phyloP scores from a whole-genome alignment of 2,797 vertebrate species.

The Clamator glandarius region DNA sequence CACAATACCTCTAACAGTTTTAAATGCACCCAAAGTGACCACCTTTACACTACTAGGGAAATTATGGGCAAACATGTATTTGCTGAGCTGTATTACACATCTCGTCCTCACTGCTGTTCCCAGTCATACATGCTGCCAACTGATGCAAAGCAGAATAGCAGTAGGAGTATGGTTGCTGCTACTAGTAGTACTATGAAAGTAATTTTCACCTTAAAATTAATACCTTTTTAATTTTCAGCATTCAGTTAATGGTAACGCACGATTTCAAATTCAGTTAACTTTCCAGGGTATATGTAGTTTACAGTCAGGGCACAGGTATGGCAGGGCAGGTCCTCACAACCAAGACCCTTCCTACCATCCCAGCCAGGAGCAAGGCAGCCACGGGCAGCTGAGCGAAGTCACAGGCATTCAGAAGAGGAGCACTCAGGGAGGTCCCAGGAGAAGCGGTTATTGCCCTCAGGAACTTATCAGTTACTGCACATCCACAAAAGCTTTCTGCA shows the following conservation, averaged over 20 bases:
- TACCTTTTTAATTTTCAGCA: not conserved
- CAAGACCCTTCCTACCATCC: not conserved
- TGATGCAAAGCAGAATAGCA: not conserved
- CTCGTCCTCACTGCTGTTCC: not conserved
- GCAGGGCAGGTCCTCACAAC: not conserved
- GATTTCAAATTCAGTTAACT: not conserved
- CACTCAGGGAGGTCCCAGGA: not conserved
- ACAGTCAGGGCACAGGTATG: not conserved
- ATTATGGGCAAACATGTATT: not conserved
- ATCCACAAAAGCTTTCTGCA: not conserved
- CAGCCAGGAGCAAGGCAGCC: not conserved
- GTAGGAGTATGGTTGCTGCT: not conserved
- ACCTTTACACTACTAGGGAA: not conserved
- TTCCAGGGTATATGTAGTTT: not conserved
- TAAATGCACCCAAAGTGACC: not conserved
- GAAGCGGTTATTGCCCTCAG: not conserved
- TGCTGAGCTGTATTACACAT: not conserved
- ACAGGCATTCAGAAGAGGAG: rapidly evolving
- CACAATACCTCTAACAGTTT: not conserved
- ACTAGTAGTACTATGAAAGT: not conserved
- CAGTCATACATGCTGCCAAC: rapidly evolving
- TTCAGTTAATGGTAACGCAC: not conserved
- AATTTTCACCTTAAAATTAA: not conserved
- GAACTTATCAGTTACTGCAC: not conserved
- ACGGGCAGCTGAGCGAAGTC: not conserved